These are phyloP conservation scores for Lepisosteus osseus DNA, from an alignment of 2,113 vertebrate species.

Conservation along the genomic window DNA sequence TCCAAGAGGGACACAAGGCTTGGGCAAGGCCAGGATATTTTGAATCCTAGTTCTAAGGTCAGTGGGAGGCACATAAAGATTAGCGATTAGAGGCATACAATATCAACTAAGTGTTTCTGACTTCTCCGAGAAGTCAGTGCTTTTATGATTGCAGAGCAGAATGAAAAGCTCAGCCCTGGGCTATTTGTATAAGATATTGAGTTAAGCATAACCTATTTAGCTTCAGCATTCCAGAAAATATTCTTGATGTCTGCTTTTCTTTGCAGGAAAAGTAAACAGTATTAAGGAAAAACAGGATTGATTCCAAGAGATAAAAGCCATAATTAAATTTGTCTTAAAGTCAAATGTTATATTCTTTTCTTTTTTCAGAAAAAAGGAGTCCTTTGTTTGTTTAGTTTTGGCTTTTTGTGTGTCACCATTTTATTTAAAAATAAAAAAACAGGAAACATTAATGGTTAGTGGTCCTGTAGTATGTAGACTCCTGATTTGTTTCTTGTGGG, in stretches of 20 bases:
- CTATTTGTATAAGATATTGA: constrained; percentile 83
- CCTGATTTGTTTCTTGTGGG: background rate
- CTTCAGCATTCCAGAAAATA: constrained; percentile 76
- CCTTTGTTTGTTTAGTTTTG: background rate
- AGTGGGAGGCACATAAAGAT: constrained; percentile 77
- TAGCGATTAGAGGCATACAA: constrained; percentile 81
- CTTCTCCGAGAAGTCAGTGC: constrained; percentile 77
- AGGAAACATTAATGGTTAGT: background rate
- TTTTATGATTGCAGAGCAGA: constrained; percentile 76
- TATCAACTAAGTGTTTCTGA: constrained; percentile 80
- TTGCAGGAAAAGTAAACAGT: constrained; percentile 77
- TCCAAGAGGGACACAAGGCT: constrained; percentile 74
- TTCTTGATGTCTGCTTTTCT: constrained; percentile 75
- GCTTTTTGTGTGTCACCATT: constrained; percentile 6
- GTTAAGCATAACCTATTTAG: constrained; percentile 83
- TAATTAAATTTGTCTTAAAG: constrained; percentile 71
- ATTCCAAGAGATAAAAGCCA: constrained; percentile 72
- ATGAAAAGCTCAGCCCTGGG: constrained; percentile 54
- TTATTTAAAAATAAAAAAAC: constrained; percentile 4
- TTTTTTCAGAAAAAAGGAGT: background rate
- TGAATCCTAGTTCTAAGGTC: constrained; percentile 71
- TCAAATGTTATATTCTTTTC: constrained; percentile 8
- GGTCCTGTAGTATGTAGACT: background rate
- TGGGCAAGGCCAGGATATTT: constrained; percentile 73
- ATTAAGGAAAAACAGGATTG: constrained; percentile 68